Evolutionary conservation across 1,140 invertebrate species (phyloP), one percentile per base, ranked within the genome.

Genomic region (Tribolium castaneum): DNA sequence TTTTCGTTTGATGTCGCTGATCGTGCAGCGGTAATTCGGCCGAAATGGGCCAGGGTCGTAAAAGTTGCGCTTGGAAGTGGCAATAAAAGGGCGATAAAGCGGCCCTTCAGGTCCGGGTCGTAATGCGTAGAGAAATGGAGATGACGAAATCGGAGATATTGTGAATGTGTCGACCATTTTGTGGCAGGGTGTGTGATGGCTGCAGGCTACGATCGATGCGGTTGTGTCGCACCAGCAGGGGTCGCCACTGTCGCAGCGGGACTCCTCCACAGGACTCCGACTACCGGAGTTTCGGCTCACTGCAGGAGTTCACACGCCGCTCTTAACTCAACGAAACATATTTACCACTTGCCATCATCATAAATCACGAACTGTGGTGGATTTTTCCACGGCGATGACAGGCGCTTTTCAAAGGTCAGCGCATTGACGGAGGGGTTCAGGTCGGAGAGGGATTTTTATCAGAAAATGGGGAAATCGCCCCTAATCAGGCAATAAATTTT

Each of bases 221-320:
- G 72, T 75, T 54, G 70, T 80, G 78, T 81, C 80, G 82, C 80
- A 81, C 70, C 78, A 80, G 82, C 82, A 83, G 82, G 82, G 82
- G 82, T 80, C 79, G 78, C 82, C 80, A 83, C 82, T 80, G 82
- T 83, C 80, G 82, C 82, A 83, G 82, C 82, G 75, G 82, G 82
- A 62, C 70, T 66, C 62, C 82, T 62, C 80, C 79, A 73, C 79
- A 59, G 81, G 80, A 62, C 75, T 82, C 74, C 75, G 51, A 49
- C 75, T 76, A 76, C 75, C 51, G 75, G 59, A 66, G 59, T 66
- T 66, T n/a, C 59, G 25, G 59, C 9, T 16, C 59, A 30, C 59
- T 66, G 59, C 59, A 66, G 59, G 59, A 66, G 59, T 66, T 66
- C 59, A 35, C 59, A 66, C 59, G 59, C 25, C 25, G 30, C 30